phyloP scores from a whole-genome alignment of 2,113 vertebrate genomes.

The Takifugu bimaculatus region DNA sequence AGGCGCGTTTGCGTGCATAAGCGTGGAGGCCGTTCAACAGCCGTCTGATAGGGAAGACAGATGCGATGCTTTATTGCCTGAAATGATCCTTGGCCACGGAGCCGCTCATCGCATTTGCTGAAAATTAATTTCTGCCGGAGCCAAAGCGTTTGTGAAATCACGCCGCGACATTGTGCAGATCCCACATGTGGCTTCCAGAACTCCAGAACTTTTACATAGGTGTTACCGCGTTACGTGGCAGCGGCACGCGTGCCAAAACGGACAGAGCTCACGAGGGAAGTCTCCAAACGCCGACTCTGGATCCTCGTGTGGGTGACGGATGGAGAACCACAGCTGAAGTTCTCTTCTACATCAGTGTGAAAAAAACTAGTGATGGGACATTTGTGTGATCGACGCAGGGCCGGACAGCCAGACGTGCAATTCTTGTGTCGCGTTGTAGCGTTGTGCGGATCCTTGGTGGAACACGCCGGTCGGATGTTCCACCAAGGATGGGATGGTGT shows the following conservation, averaged over 20 bases:
- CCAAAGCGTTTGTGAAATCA: slow-evolving; percentile 44
- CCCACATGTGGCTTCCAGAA: slow-evolving; percentile 60
- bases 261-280: slow-evolving; percentile 43
- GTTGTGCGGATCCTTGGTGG: too few relatives aligned
- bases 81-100: slow-evolving; percentile 54
- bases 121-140: slow-evolving; percentile 54
- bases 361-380: too few relatives aligned
- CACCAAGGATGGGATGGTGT: too few relatives aligned
- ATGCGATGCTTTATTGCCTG: slow-evolving; percentile 54
- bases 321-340: too few relatives aligned
- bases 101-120: slow-evolving; percentile 60
- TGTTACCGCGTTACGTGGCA: slow-evolving; percentile 62
- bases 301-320: background rate
- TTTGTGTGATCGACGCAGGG: too few relatives aligned
- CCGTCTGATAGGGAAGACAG: slow-evolving; percentile 47
- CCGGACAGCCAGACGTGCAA: too few relatives aligned
- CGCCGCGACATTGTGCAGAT: slow-evolving; percentile 44
- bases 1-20: slow-evolving; percentile 44
- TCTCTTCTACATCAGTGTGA: too few relatives aligned
- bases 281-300: slow-evolving; percentile 22
- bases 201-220: slow-evolving; percentile 49
- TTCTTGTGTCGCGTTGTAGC: too few relatives aligned
- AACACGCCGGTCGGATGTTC: too few relatives aligned
- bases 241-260: slow-evolving; percentile 43
- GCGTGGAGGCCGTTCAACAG: slow-evolving; percentile 42